Evolutionary conservation across 2,113 vertebrate genomes (phyloP), one percentile per base, ranked within the genome.

Genomic region (Natator depressus): DNA sequence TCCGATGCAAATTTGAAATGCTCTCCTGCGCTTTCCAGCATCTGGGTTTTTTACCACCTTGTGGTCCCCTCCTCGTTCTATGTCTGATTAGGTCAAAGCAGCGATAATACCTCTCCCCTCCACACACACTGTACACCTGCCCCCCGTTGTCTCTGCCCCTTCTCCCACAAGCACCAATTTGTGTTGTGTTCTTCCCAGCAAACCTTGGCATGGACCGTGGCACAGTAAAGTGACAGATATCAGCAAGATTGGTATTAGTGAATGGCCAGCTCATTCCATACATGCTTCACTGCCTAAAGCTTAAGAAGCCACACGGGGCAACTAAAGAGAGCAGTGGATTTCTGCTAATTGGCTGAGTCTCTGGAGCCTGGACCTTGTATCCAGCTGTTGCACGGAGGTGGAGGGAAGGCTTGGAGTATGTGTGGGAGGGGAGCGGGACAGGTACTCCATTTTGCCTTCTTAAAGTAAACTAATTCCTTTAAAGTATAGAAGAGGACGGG

Each of bases 271-370:
- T 93, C 69, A 83, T 89, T 49, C 89, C 80, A 62, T 24, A 79
- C 89, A 69, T 25, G 42, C n/a, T 76, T 89, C 92, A 80, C 93
- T 96, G 89, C 93, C 88, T 87, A 72, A 91, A 95, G 88, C 94
- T 91, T 85, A 87, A 88, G 82, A 94, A 93, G 85, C 86, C 90
- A 93, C 85, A 51, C 8, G 69, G 80, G 38, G 42, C 84, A 16
- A 93, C 89, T 87, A 91, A 94, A 91, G 81, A 93, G 83, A 96
- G 49, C 55, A 92, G 87, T 89, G 94, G 91, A 91, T 46, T 79
- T 22, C 84, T 82, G n/a, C 91, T 88, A 94, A 93, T 79, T 93
- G 94, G 75, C 50, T 92, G 89, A 93, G 83, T 24, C 35, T 95
- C 85, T 3, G 1, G 65, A 89, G 81, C 89, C 89, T 50, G 65